Conservation (phyloP, 2,888 invertebrate species). For the Acanthosepion lycidas region DNA sequence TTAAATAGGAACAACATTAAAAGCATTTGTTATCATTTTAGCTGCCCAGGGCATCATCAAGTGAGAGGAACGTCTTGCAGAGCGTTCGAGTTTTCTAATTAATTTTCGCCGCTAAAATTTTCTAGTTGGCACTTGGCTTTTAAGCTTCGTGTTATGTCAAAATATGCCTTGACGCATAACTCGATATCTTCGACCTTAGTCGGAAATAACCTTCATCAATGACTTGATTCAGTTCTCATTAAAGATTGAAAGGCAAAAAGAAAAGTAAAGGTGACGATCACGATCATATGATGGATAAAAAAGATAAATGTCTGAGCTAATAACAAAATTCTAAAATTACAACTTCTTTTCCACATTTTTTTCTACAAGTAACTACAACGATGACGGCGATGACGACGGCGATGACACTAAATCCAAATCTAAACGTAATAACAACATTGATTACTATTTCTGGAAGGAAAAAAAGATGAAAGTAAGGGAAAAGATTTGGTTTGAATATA, state of each 20-base stretch:
- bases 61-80: neutral
- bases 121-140: neutral
- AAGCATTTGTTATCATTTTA: no score
- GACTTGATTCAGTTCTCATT: slow-evolving; percentile 18
- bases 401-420: no score
- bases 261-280: neutral
- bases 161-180: neutral
- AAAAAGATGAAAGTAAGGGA: no score
- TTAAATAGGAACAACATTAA: no score
- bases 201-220: slow-evolving; percentile 18
- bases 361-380: no score
- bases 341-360: no score
- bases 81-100: slow-evolving; percentile 2
- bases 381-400: no score
- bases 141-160: slow-evolving; percentile 4
- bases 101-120: neutral
- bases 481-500: no score
- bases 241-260: neutral
- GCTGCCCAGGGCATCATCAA: neutral
- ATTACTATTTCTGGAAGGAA: no score
- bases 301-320: neutral
- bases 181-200: neutral
- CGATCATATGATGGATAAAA: neutral
- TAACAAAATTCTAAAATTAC: neutral
- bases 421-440: no score